phyloP scores from a whole-genome alignment of 1,140 invertebrate species.

The Drosophila micromelanica region DNA sequence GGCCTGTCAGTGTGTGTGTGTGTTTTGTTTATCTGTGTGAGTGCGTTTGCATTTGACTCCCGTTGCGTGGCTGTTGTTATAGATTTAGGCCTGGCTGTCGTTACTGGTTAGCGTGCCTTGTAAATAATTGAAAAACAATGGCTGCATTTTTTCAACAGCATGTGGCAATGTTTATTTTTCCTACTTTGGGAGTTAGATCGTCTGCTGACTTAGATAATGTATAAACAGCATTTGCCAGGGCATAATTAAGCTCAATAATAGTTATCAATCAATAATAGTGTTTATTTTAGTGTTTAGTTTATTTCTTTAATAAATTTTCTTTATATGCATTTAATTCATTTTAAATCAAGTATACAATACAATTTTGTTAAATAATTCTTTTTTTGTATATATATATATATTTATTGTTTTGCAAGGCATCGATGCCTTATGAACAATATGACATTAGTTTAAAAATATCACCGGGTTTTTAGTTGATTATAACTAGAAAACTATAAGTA shows the following conservation, averaged over 20 bases:
- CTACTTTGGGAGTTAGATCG: slow-evolving; percentile 21
- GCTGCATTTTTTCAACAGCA: slow-evolving; percentile 39
- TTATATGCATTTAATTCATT: too few relatives aligned
- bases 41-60: slow-evolving; percentile 14
- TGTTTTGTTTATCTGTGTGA: background rate
- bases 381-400: too few relatives aligned
- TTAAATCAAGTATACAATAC: too few relatives aligned
- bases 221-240: background rate
- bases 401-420: too few relatives aligned
- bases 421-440: too few relatives aligned
- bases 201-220: background rate
- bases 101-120: slow-evolving; percentile 32
- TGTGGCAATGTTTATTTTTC: slow-evolving; percentile 12
- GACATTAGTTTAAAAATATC: too few relatives aligned
- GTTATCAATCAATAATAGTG: too few relatives aligned
- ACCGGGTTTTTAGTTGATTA: too few relatives aligned
- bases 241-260: background rate
- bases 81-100: slow-evolving; percentile 40
- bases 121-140: slow-evolving; percentile 61
- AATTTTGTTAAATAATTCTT: too few relatives aligned
- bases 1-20: slow-evolving; percentile 23
- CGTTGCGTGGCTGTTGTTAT: slow-evolving; percentile 48
- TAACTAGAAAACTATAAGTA: too few relatives aligned
- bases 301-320: too few relatives aligned
- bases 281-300: too few relatives aligned